Base-by-base conservation (phyloP, 2,888 invertebrate species). In the Phortica okadai region DNA sequence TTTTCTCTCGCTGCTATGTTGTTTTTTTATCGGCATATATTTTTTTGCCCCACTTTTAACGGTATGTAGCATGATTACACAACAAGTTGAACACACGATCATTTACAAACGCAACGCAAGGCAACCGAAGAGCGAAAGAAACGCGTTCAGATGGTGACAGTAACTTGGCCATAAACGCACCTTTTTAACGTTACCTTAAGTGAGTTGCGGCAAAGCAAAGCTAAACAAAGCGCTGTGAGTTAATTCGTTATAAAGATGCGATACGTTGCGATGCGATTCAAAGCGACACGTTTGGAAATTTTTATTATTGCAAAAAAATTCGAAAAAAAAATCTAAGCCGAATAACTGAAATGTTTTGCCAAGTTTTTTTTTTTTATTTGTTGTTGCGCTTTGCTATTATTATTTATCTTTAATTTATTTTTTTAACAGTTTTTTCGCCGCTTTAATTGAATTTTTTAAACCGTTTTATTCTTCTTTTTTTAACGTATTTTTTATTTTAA, bases 141-240 rank as follows among this genome's bases (percentile, higher is more conserved):
- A 16, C 42, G 21, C n/a, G 42, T n/a, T n/a, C 33, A 62, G 54
- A 41, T n/a, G 42, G 66, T 42, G 62, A 72, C 70, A 72, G 14
- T 11, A 72, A 56, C 14, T 72, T 72, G 70, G 56, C 70, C 56
- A 72, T 56, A 72, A 72, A 72, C 70, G 70, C 70, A 72, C 70
- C 70, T 72, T 72, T 33, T 33, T 8, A 14, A 16, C 6, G n/a
- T 72, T 72, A 72, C 54, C 44, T 72, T 54, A 56, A 56, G 33
- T 54, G 41, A 21, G 33, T 4, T 4, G 50, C 70, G 41, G 45
- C 54, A 33, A 72, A 70, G 54, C 70, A 14, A 11, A 50, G 45
- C 45, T 7, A 45, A 6, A 6, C 50, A 50, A 50, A 50, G 14
- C 6, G 3, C 1, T 50, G 50, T 6, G 50, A 50, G 8, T 50